These are phyloP conservation scores for Apodemus speciosus DNA, from an alignment of 2,113 vertebrate genomes.

Conservation along the genomic window DNA sequence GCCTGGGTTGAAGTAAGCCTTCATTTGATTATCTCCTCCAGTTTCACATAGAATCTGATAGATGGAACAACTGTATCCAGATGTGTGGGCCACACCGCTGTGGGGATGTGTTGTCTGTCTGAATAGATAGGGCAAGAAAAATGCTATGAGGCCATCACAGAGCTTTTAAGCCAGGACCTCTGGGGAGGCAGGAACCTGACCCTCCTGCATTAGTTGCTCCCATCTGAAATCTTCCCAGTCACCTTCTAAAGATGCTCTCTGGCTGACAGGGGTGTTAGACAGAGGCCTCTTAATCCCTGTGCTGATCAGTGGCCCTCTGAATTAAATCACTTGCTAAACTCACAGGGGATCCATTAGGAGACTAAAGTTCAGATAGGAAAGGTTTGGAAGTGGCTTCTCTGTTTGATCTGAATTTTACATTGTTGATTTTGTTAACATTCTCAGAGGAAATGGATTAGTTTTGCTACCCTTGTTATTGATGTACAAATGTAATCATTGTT, in stretches of 20 bases:
- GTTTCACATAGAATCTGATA: neutral
- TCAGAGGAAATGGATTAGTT: constrained; percentile 42
- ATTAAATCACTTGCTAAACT: constrained; percentile 52
- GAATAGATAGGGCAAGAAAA: constrained; percentile 18
- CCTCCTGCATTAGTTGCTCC: neutral
- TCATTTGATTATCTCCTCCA: neutral
- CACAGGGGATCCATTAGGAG: constrained; percentile 36
- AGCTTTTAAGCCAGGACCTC: neutral
- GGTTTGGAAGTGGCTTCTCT: constrained; percentile 42
- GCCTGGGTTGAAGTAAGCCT: neutral
- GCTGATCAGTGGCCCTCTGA: constrained; percentile 48
- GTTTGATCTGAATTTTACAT: constrained; percentile 34
- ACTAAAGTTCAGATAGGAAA: neutral
- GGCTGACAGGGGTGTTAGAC: neutral
- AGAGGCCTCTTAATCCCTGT: constrained; percentile 49
- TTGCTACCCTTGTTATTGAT: neutral
- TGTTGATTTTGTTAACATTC: constrained; percentile 26
- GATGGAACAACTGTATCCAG: neutral
- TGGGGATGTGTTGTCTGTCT: neutral
- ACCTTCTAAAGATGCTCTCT: neutral
- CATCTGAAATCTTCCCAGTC: constrained; percentile 61
- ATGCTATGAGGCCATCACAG: neutral
- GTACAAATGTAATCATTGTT: constrained; percentile 27
- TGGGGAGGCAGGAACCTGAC: neutral
- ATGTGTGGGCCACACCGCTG: accelerated